Percentiles rank a stretch among this genome's conserved stretches.
These are phyloP conservation scores for Acestrorhynchus altus DNA, from an alignment of 2,797 vertebrate species.

Conservation along the genomic window DNA sequence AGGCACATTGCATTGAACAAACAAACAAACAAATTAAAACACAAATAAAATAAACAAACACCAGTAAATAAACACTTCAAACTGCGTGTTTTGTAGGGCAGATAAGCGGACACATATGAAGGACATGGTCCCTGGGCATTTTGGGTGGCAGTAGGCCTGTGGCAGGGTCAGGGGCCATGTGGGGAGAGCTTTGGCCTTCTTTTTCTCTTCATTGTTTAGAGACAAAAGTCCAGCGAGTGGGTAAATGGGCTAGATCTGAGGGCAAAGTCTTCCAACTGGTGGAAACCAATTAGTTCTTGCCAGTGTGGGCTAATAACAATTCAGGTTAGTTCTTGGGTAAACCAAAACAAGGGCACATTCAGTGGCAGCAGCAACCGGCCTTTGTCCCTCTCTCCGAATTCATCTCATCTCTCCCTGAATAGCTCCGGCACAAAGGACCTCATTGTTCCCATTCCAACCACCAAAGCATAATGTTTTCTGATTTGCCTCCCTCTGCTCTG, in stretches of 20 bases:
- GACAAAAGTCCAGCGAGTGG: not conserved
- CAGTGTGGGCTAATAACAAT: not conserved
- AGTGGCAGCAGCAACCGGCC: not conserved
- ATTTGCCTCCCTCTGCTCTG: constrained; percentile 61
- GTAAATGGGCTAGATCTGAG: not conserved
- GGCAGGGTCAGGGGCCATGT: constrained; percentile 2
- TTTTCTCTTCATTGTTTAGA: not conserved
- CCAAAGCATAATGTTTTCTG: constrained; percentile 68
- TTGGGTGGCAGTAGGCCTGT: not conserved
- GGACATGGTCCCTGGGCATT: not conserved
- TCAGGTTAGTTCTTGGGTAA: constrained; percentile 3
- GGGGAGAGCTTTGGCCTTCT: not conserved
- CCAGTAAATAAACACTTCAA: too few relatives aligned
- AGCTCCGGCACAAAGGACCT: constrained; percentile 75
- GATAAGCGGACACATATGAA: too few relatives aligned
- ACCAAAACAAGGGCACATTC: constrained; percentile 17
- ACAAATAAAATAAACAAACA: too few relatives aligned
- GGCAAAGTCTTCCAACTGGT: not conserved
- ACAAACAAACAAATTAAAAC: too few relatives aligned
- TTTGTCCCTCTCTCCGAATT: not conserved
- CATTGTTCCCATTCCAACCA: constrained; percentile 77
- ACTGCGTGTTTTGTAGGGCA: too few relatives aligned
- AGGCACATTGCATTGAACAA: too few relatives aligned
- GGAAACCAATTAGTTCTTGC: not conserved
- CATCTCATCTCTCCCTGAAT: constrained; percentile 71